phyloP scores from a whole-genome alignment of 1,140 invertebrate genomes.

The Trachymyrmex cornetzi region DNA sequence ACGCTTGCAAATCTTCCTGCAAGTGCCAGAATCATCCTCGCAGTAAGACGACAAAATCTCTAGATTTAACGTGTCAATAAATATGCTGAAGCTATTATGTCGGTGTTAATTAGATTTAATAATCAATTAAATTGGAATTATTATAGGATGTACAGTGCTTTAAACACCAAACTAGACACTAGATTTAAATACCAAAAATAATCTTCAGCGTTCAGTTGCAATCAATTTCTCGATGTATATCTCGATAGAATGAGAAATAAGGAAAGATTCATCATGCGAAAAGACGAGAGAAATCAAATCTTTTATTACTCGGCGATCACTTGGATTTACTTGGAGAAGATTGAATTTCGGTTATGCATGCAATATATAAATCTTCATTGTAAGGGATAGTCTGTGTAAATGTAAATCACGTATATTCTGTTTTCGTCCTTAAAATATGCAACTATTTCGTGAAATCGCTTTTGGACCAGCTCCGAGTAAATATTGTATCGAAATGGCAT shows the following conservation, averaged over 20 bases:
- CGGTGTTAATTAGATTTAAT: conserved; percentile 25
- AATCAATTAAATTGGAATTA: background rate
- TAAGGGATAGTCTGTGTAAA: conserved; percentile 5
- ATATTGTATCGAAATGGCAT: conserved; percentile 59
- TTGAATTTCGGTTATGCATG: conserved; percentile 9
- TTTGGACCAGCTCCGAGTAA: conserved; percentile 44
- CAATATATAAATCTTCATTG: conserved; percentile 21
- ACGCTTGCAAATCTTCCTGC: conserved; percentile 49
- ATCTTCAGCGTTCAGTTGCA: background rate
- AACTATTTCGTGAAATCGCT: conserved; percentile 58
- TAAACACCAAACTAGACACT: no score
- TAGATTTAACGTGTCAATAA: conserved; percentile 50
- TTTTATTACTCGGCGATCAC: conserved; percentile 17
- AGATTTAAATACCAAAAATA: background rate
- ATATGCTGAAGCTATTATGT: conserved; percentile 10
- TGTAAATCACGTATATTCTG: conserved; percentile 22
- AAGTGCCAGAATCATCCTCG: conserved; percentile 20
- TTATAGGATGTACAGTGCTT: background rate
- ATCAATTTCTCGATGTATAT: conserved; percentile 1
- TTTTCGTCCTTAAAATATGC: conserved; percentile 49
- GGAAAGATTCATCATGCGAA: background rate
- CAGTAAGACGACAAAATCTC: conserved; percentile 12
- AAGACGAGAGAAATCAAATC: background rate
- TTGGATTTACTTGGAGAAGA: conserved; percentile 2
- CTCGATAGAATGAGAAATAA: background rate